Conservation (phyloP, 2,888 invertebrate genomes). For the Tiliacea citrago region DNA sequence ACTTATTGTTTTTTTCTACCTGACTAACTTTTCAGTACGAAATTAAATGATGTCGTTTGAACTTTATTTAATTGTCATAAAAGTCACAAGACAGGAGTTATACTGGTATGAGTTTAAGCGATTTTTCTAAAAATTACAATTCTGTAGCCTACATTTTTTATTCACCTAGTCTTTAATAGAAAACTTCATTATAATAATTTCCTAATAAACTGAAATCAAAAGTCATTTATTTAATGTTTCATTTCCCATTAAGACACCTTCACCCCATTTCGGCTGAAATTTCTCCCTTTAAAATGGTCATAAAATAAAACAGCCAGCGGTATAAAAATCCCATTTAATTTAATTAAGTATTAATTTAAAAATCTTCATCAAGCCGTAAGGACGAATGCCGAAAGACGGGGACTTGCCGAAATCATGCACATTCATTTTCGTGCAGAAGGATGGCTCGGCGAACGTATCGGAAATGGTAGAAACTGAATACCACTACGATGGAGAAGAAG, state of each 20-base stretch:
- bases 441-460: constrained; percentile 87
- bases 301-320: constrained; percentile 56
- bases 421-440: constrained; percentile 85
- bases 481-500: constrained; percentile 86
- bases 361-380: constrained; percentile 24
- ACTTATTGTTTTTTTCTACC: no score
- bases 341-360: constrained; percentile 58
- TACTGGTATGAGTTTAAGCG: no score
- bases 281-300: constrained; percentile 42
- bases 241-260: constrained; percentile 23
- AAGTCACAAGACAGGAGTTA: no score
- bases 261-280: constrained; percentile 26
- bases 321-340: constrained; percentile 59
- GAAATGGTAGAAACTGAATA: constrained; percentile 88
- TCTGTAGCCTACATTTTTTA: neutral
- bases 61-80: neutral
- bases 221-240: constrained; percentile 35
- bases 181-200: constrained; percentile 31
- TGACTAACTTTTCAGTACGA: no score
- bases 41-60: no score
- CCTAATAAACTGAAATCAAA: constrained; percentile 47
- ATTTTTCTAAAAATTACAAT: neutral
- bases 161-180: neutral
- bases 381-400: constrained; percentile 26
- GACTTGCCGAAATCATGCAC: constrained; percentile 67